Evolutionary conservation across 1,140 invertebrate species (phyloP), one percentile per base, ranked within the genome.

Genomic region (Drosophila carrolli): DNA sequence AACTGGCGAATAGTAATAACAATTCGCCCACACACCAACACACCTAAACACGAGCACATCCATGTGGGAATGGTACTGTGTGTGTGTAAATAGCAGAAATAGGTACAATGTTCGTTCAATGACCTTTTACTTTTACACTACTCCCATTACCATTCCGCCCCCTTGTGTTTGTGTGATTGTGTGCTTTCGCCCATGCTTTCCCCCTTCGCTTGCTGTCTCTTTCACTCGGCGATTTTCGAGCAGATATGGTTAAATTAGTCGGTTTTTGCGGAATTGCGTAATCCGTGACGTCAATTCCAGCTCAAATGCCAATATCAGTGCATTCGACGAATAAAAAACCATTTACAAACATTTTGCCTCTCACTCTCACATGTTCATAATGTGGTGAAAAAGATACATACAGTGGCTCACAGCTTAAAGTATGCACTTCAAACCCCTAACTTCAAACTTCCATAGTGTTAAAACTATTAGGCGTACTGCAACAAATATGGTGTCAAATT

Each of bases 21-120:
- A 75, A 76, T 68, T 75, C 55, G 48, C 71, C 50, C 59, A 74
- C 50, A 63, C 53, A 61, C 29, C 55, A 37, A 59, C 11, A 47
- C 55, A 47, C 55, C 43, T 32, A 65, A n/a, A 50, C 44, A 10
- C 38, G 46, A 29, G 35, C 43, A 23, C 14, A 54, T 46, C 10
- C 41, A 54, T 27, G 53, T 58, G 56, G 13, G 13, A 61, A 57
- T 58, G 51, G 62, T 11, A 66, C 27, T 57, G 58, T 68, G 59
- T 67, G 16, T 16, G 59, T 78, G 78, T 43, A 59, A 74, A 77
- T 77, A 62, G 63, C 70, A 76, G 76, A 83, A 89, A 89, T 88
- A 89, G 71, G 83, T 88, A 86, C 83, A 86, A 88, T 83, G 67
- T 88, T 77, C 84, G 83, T 89, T 78, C 83, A 88, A 83, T 89